phyloP scores from a whole-genome alignment of 1,140 invertebrate genomes.

The Oscheius sp. region DNA sequence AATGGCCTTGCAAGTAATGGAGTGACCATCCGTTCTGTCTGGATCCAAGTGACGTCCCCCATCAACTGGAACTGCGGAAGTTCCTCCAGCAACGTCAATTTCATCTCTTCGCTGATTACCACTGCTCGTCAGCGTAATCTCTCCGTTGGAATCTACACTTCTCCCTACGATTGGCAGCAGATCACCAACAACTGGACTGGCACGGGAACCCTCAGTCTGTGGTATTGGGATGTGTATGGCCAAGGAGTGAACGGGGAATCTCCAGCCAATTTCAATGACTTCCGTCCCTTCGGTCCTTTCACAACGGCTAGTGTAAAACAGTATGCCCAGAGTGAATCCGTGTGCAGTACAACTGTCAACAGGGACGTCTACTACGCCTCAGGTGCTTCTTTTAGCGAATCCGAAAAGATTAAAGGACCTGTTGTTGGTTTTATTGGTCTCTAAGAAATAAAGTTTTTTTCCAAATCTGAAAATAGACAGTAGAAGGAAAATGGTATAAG shows the following conservation, averaged over 20 bases:
- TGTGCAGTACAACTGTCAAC: slow-evolving; percentile 31
- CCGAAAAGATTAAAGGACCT: neutral
- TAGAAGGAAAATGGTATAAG: too few relatives aligned
- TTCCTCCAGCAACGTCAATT: slow-evolving; percentile 16
- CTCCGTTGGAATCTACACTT: slow-evolving; percentile 30
- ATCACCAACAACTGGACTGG: slow-evolving; percentile 29
- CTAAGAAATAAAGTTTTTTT: too few relatives aligned
- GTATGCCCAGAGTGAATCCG: slow-evolving; percentile 30
- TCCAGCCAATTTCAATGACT: slow-evolving; percentile 31
- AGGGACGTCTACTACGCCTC: slow-evolving; percentile 22
- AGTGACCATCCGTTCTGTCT: slow-evolving; percentile 27
- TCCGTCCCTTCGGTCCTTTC: slow-evolving; percentile 31
- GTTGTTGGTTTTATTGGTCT: slow-evolving; percentile 3
- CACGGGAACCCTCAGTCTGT: slow-evolving; percentile 8
- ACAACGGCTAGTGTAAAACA: slow-evolving; percentile 25
- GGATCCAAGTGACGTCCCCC: slow-evolving; percentile 38
- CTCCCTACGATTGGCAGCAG: slow-evolving; percentile 25
- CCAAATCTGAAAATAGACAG: too few relatives aligned
- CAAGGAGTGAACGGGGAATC: slow-evolving; percentile 26
- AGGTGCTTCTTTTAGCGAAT: neutral
- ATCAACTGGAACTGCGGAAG: slow-evolving; percentile 27
- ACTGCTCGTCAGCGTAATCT: slow-evolving; percentile 19
- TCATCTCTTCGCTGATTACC: slow-evolving; percentile 22
- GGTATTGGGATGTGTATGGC: slow-evolving; percentile 33
- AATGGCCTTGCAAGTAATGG: slow-evolving; percentile 18